Base-by-base conservation (phyloP, 1,140 invertebrate species). In the Psix sp. region DNA sequence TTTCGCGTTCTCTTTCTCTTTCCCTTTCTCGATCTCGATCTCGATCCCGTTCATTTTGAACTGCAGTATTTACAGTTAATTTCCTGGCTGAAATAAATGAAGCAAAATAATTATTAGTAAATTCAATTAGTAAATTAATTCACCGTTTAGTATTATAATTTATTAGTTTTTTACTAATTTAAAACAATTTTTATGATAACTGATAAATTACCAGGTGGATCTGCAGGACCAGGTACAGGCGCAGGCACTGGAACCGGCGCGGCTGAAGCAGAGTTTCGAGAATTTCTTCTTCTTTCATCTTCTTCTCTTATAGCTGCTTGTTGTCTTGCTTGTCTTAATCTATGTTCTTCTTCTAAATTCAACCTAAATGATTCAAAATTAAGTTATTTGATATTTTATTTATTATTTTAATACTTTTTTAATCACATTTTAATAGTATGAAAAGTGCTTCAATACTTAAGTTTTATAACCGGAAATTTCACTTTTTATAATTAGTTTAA, bases 301-400 rank as follows among this genome's bases (percentile, higher is more conserved):
- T 86, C 85, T 70, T 90, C 89, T 11, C 84, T 73, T 43, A 85
- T 42, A 14, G 79, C 82, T 46, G 77, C 84, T 78, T 89, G 88
- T 65, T 90, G 89, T 67, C 89, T 84, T 18, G 83, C 86, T 74
- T 89, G 81, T 17, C 90, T 82, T 71, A 90, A 85, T 51, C 91
- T 83, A 71, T 92, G 90, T 74, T 92, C 91, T 77, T 92, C 91
- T 84, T 92, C 91, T 70, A 92, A 79, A 84, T 91, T 91, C 56
- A 91, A 63, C 77, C 89, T 90, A 71, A 29, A 81, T 80, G 46
- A 54, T 39, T 1, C 6, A 20, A 48, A 17, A 36, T 17, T 6
- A 42, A 59, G 36, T 1, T 14, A 24, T 2, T 29, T 29, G n/a
- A n/a, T n/a, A n/a, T n/a, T n/a, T n/a, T n/a, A n/a, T n/a, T n/a